A percentile compares a stretch with the other conserved stretches of the same genome.
Conservation (phyloP, 2,888 invertebrate genomes). For the Epicampocera succincta region DNA sequence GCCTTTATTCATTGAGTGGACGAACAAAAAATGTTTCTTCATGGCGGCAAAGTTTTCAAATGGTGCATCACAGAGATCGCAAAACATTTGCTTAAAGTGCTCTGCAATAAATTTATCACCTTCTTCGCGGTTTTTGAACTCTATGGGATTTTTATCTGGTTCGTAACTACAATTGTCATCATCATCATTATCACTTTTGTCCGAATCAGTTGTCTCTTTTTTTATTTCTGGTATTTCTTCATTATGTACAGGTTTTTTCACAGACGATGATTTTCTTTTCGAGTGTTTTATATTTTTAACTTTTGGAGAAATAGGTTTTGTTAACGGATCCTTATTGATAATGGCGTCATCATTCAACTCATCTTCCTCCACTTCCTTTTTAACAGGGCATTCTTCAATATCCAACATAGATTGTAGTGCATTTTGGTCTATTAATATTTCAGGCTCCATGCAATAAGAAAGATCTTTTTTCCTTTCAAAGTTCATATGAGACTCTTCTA, state of each 20-base stretch:
- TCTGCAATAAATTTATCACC: slow-evolving; percentile 75
- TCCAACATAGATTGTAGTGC: background rate
- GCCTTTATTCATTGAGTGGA: slow-evolving; percentile 74
- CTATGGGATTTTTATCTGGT: slow-evolving; percentile 70
- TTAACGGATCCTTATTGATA: slow-evolving; percentile 39
- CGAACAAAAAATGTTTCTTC: slow-evolving; percentile 73
- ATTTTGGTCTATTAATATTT: slow-evolving; percentile 37
- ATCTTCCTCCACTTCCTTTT: background rate
- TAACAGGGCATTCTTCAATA: slow-evolving; percentile 7
- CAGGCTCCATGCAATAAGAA: slow-evolving; percentile 8
- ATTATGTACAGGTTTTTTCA: slow-evolving; percentile 39
- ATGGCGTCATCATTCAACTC: background rate
- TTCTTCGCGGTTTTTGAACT: slow-evolving; percentile 74
- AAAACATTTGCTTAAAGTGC: slow-evolving; percentile 74
- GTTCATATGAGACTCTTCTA: slow-evolving; percentile 72
- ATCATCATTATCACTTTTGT: slow-evolving; percentile 64
- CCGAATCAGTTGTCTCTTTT: slow-evolving; percentile 58
- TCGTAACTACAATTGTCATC: slow-evolving; percentile 66
- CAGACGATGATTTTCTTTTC: background rate
- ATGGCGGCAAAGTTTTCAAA: slow-evolving; percentile 75
- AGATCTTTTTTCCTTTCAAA: slow-evolving; percentile 62
- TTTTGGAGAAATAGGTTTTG: slow-evolving; percentile 1
- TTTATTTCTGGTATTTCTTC: slow-evolving; percentile 30
- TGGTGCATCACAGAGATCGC: slow-evolving; percentile 73
- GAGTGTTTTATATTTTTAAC: background rate